Evolutionary conservation across 2,113 vertebrate genomes (phyloP).

Genomic region (Myiopsitta monachus): DNA sequence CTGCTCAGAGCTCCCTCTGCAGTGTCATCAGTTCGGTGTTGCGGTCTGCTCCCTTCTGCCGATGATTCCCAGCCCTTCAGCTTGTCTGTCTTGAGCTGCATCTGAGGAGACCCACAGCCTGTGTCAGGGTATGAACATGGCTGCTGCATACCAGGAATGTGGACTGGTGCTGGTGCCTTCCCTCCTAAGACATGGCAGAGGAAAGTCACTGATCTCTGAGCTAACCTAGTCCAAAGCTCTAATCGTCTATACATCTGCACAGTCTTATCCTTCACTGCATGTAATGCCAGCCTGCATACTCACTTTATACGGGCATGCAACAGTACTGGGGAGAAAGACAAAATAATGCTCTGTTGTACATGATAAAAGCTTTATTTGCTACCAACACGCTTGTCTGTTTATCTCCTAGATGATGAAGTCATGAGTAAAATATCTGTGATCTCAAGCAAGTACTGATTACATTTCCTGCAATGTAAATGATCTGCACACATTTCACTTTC

Average conservation of each 20-base stretch:
- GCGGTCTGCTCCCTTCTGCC: neutral
- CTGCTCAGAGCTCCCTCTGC: neutral
- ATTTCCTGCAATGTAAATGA: neutral
- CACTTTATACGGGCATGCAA: neutral
- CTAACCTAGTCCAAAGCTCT: neutral
- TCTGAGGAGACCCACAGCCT: neutral
- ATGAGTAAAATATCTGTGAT: neutral
- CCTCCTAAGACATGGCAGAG: neutral
- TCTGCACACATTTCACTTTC: neutral
- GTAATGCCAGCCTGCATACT: neutral
- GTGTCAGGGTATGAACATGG: neutral
- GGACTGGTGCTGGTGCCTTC: neutral
- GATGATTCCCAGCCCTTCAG: neutral
- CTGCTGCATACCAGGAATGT: accelerated
- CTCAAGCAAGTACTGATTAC: neutral
- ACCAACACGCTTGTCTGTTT: neutral
- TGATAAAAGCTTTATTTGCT: neutral
- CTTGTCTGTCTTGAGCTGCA: neutral
- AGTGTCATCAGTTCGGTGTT: accelerated
- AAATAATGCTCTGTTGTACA: neutral
- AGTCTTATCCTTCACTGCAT: neutral
- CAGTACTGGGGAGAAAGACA: neutral
- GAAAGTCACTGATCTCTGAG: neutral
- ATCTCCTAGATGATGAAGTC: neutral
- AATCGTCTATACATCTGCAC: accelerated